A percentile compares a stretch with the other conserved stretches of the same genome.
phyloP scores from a whole-genome alignment of 2,888 invertebrate species.

The Caenorhabditis drosophilae region DNA sequence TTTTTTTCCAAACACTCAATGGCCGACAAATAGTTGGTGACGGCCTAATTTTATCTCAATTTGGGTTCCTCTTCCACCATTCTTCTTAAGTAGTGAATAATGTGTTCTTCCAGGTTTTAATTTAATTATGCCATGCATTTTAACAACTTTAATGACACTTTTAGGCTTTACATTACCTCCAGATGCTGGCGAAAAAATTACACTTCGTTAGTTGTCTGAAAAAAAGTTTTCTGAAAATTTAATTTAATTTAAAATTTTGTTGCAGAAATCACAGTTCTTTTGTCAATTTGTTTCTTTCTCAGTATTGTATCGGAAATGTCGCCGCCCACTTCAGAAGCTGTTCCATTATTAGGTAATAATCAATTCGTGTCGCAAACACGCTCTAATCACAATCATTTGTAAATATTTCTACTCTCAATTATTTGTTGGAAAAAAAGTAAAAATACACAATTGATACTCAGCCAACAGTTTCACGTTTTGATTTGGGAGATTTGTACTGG shows the following conservation, averaged over 20 bases:
- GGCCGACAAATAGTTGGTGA: too few relatives aligned
- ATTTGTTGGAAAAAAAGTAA: too few relatives aligned
- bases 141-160: constrained; percentile 98
- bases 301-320: constrained; percentile 96
- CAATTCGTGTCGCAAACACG: too few relatives aligned
- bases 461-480: too few relatives aligned
- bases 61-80: too few relatives aligned
- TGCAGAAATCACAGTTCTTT: constrained; percentile 71
- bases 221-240: too few relatives aligned
- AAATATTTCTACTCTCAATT: too few relatives aligned
- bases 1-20: too few relatives aligned
- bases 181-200: constrained; percentile 98
- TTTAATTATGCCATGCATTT: constrained; percentile 73
- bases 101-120: constrained; percentile 65
- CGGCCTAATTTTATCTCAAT: too few relatives aligned
- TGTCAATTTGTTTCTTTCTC: constrained; percentile 96
- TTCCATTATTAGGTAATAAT: constrained; percentile 90
- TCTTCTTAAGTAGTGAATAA: neutral
- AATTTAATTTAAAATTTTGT: neutral
- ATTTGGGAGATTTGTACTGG: too few relatives aligned
- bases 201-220: constrained; percentile 84
- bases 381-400: too few relatives aligned
- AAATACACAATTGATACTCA: too few relatives aligned
- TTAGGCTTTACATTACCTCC: constrained; percentile 97
- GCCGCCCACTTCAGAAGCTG: constrained; percentile 97